phyloP scores from a whole-genome alignment of 2,888 invertebrate genomes.

The Amiota mariae region DNA sequence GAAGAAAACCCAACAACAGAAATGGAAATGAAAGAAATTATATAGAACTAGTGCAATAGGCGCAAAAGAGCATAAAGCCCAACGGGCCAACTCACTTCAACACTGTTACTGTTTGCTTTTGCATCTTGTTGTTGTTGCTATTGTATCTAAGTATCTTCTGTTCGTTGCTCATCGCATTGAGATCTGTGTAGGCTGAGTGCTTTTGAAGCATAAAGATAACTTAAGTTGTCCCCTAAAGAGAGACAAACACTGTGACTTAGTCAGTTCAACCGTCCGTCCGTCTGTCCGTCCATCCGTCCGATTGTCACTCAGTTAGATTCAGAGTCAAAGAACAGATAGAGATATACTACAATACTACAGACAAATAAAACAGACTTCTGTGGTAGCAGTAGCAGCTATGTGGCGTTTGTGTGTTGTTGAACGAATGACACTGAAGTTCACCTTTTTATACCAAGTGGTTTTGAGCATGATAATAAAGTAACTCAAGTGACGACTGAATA shows the following conservation, averaged over 20 bases:
- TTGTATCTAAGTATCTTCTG: no score
- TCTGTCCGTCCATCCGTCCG: no score
- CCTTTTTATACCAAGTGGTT: constrained; percentile 54
- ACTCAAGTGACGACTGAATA: constrained; percentile 40
- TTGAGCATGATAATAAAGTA: constrained; percentile 48
- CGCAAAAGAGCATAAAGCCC: constrained; percentile 18
- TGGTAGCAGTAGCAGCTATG: not conserved
- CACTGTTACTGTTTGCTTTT: not conserved
- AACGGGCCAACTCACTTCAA: not conserved
- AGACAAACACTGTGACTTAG: constrained; percentile 1
- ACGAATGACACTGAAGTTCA: constrained; percentile 59
- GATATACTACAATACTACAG: not conserved
- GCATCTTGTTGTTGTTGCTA: not conserved
- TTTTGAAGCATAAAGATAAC: constrained; percentile 60
- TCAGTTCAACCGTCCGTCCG: no score
- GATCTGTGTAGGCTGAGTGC: constrained; percentile 46
- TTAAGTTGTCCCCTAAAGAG: constrained; percentile 57
- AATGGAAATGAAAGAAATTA: not conserved
- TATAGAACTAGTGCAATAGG: constrained; percentile 30
- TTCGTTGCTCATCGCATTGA: constrained; percentile 8
- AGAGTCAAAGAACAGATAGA: not conserved
- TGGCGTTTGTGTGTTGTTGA: constrained; percentile 33
- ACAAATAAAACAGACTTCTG: no score
- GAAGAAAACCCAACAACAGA: no score
- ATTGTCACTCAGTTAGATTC: not conserved